A percentile compares a stretch with the other conserved stretches of the same genome.
These are phyloP conservation scores for Frankliniella intonsa DNA, from an alignment of 2,888 invertebrate species.

Conservation along the genomic window DNA sequence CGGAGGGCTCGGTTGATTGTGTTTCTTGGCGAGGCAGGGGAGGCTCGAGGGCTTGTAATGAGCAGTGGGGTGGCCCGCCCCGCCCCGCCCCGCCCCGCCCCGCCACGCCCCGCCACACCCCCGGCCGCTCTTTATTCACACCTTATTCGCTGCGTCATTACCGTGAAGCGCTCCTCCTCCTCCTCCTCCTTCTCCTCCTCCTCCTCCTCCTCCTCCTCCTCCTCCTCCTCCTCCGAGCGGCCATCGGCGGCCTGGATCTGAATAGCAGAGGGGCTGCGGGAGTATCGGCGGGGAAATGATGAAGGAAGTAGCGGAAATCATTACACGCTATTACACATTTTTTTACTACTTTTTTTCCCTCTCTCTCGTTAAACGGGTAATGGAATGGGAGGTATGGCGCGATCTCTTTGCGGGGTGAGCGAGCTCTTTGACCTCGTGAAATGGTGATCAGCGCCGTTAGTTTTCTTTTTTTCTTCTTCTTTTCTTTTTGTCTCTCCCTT, in stretches of 20 bases:
- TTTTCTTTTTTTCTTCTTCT: not conserved
- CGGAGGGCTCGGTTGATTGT: not conserved
- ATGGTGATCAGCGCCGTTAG: not conserved
- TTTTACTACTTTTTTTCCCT: too few relatives aligned
- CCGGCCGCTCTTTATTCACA: not conserved
- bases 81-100: not conserved
- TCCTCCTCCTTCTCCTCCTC: too few relatives aligned
- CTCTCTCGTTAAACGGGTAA: too few relatives aligned
- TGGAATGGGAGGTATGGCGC: not conserved
- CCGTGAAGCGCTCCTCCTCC: not conserved
- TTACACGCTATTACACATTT: too few relatives aligned
- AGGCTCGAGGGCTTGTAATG: not conserved
- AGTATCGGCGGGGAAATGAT: too few relatives aligned
- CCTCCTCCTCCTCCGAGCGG: too few relatives aligned
- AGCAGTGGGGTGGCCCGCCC: not conserved
- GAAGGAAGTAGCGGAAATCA: too few relatives aligned
- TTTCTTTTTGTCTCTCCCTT: not conserved
- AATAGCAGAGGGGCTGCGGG: too few relatives aligned
- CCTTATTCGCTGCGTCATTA: not conserved
- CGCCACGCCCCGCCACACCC: not conserved
- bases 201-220: too few relatives aligned
- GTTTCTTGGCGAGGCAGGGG: not conserved
- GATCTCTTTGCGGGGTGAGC: not conserved
- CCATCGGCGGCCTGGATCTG: too few relatives aligned
- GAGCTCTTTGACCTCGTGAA: not conserved